Evolutionary conservation across 2,113 vertebrate genomes (phyloP).

Genomic region (Epinephelus cyanopodus): DNA sequence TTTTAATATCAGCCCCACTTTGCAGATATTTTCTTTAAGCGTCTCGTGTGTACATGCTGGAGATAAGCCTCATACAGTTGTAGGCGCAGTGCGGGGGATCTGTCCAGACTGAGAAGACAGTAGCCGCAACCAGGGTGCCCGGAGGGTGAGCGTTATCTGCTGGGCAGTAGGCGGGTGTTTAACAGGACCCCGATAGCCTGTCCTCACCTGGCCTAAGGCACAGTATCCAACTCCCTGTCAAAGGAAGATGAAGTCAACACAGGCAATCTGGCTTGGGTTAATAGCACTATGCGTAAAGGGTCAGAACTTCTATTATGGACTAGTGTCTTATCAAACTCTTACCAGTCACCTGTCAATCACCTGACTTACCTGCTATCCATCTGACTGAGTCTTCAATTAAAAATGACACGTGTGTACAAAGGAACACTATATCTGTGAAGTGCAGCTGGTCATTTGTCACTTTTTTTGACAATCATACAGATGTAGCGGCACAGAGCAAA

Average conservation of each 20-base stretch:
- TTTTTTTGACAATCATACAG: slow-evolving; percentile 28
- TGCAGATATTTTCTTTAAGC: slow-evolving; percentile 42
- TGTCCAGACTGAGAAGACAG: slow-evolving; percentile 28
- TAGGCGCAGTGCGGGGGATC: slow-evolving; percentile 28
- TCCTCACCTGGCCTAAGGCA: slow-evolving; percentile 66
- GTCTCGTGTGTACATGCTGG: slow-evolving; percentile 1
- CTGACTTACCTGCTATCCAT: slow-evolving; percentile 64
- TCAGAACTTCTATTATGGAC: slow-evolving; percentile 79
- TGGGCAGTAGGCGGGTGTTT: slow-evolving; percentile 57
- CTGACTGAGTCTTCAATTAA: slow-evolving; percentile 65
- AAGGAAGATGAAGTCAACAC: slow-evolving; percentile 72
- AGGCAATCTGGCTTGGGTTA: slow-evolving; percentile 66
- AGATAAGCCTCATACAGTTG: slow-evolving; percentile 53
- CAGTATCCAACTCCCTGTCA: slow-evolving; percentile 68
- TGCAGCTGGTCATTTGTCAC: slow-evolving; percentile 51
- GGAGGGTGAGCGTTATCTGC: slow-evolving; percentile 69
- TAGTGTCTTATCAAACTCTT: slow-evolving; percentile 74
- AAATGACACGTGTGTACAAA: slow-evolving; percentile 52
- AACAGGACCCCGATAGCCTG: slow-evolving; percentile 61
- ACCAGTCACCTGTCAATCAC: slow-evolving; percentile 79
- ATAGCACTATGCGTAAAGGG: slow-evolving; percentile 74
- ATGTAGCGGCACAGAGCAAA: slow-evolving; percentile 5
- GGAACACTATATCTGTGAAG: slow-evolving; percentile 55
- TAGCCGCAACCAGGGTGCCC: slow-evolving; percentile 34
- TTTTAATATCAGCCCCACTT: slow-evolving; percentile 54